Evolutionary conservation across 2,797 vertebrate genomes (phyloP).

Genomic region (Poecilia wingei): DNA sequence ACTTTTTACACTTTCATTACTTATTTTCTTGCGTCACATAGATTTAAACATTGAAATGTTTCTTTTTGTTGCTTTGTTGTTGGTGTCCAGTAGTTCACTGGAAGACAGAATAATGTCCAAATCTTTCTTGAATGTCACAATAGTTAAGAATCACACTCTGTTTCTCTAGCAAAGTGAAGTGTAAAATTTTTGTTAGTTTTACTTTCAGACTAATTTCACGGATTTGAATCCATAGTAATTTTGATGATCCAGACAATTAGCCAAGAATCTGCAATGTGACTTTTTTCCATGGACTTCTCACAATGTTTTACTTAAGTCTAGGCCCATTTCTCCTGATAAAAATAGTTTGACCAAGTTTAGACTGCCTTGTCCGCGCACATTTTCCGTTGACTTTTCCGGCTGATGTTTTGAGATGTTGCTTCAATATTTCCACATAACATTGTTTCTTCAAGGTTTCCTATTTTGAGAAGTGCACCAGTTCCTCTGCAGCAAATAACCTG

Average conservation of each 20-base stretch:
- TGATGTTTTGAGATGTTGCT: not conserved
- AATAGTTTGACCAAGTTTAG: not conserved
- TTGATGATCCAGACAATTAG: not conserved
- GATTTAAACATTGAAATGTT: not conserved
- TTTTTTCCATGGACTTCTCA: not conserved
- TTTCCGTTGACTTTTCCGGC: not conserved
- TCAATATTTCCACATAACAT: not conserved
- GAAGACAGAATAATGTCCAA: not conserved
- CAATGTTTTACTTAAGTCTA: not conserved
- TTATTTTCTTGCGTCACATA: not conserved
- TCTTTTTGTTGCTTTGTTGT: not conserved
- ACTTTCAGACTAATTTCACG: not conserved
- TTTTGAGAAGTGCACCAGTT: not conserved
- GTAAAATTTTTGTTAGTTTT: not conserved
- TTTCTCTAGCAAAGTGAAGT: not conserved
- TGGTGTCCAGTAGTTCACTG: not conserved
- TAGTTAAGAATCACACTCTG: not conserved
- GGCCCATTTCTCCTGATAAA: not conserved
- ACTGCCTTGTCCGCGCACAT: not conserved
- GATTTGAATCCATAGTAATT: not conserved
- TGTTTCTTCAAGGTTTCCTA: not conserved
- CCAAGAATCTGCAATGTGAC: not conserved
- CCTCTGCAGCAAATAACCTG: not conserved
- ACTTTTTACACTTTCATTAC: conserved; percentile 17
- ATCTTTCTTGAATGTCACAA: not conserved